phyloP scores from a whole-genome alignment of 2,797 vertebrate species.

The Aplochiton taeniatus region DNA sequence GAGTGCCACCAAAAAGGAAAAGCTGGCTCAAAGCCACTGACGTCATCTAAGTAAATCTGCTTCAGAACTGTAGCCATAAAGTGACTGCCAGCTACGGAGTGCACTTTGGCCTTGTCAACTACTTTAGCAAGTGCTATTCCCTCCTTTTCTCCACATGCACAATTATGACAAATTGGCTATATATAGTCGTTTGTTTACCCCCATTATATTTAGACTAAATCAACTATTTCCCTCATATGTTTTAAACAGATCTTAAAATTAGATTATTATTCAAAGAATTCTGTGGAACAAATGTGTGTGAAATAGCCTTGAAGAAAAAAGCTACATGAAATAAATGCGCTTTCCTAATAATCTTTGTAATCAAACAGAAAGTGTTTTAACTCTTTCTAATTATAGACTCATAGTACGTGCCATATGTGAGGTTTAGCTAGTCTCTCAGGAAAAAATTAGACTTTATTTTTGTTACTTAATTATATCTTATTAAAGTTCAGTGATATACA shows the following conservation, averaged over 20 bases:
- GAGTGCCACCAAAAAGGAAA: slow-evolving; percentile 87
- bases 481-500: slow-evolving; percentile 42
- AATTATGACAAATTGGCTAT: slow-evolving; percentile 29
- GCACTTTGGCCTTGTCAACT: slow-evolving; percentile 89
- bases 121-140: slow-evolving; percentile 63
- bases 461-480: slow-evolving; percentile 49
- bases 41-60: slow-evolving; percentile 93
- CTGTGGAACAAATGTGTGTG: not conserved
- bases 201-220: slow-evolving; percentile 19
- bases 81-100: slow-evolving; percentile 80
- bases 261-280: not conserved
- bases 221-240: not conserved
- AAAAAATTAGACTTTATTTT: slow-evolving; percentile 40
- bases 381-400: slow-evolving; percentile 58
- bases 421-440: slow-evolving; percentile 39
- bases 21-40: slow-evolving; percentile 91
- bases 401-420: slow-evolving; percentile 62
- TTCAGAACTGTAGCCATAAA: slow-evolving; percentile 85
- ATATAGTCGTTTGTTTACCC: slow-evolving; percentile 26
- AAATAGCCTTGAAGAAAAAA: not conserved
- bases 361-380: slow-evolving; percentile 31
- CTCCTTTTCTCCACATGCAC: slow-evolving; percentile 39
- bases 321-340: slow-evolving; percentile 47
- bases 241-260: not conserved
- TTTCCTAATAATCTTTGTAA: slow-evolving; percentile 46